Evolutionary conservation across 2,888 invertebrate genomes (phyloP).

Genomic region (Germaria angustata): DNA sequence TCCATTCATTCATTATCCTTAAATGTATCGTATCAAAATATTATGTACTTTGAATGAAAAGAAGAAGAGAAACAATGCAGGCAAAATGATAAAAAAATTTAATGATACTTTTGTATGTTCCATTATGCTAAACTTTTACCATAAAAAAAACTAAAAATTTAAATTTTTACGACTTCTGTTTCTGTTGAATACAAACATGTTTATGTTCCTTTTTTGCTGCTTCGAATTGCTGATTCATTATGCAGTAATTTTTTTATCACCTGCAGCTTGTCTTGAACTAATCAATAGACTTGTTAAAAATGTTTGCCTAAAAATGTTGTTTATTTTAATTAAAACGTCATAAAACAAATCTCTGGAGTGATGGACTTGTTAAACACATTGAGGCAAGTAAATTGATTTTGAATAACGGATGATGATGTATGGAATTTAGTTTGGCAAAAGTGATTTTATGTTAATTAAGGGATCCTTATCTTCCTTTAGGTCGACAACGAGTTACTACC

Average conservation of each 20-base stretch:
- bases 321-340: not conserved
- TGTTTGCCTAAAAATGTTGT: not conserved
- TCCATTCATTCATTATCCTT: slow-evolving; percentile 9
- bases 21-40: not conserved
- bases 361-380: not conserved
- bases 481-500: too few species aligned
- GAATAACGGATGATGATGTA: too few species aligned
- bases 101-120: not conserved
- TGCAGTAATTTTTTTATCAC: not conserved
- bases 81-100: slow-evolving; percentile 31
- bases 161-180: slow-evolving; percentile 5
- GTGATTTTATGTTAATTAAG: too few species aligned
- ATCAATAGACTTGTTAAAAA: not conserved
- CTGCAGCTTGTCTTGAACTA: not conserved
- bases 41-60: slow-evolving; percentile 1
- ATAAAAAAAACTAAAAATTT: slow-evolving; percentile 7
- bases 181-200: slow-evolving; percentile 1
- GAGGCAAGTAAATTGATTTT: too few species aligned
- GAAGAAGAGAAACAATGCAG: not conserved
- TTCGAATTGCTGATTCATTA: not conserved
- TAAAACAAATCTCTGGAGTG: not conserved
- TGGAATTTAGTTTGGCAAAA: too few species aligned
- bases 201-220: not conserved
- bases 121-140: not conserved
- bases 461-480: too few species aligned